phyloP scores from a whole-genome alignment of 2,113 vertebrate genomes.

The Serilophus lunatus region DNA sequence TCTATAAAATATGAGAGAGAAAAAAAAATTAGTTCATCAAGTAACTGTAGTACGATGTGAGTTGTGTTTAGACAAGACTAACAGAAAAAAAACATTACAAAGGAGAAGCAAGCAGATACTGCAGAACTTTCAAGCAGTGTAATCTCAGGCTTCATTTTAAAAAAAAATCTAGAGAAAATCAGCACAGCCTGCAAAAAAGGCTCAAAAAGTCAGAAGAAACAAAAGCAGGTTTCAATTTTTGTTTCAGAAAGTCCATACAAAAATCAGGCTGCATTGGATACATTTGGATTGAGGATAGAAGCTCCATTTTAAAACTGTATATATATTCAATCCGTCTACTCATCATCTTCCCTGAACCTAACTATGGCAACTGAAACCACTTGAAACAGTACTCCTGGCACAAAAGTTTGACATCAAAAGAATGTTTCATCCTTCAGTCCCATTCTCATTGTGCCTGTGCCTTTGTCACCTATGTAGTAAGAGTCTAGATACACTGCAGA shows the following conservation, averaged over 20 bases:
- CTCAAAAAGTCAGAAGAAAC: not conserved
- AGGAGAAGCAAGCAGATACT: not conserved
- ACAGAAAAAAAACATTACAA: not conserved
- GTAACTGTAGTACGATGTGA: too few species aligned
- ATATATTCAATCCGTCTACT: not conserved
- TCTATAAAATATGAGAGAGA: constrained; percentile 70
- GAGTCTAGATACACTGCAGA: not conserved
- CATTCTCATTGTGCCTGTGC: fast-evolving
- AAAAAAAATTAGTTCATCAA: not conserved
- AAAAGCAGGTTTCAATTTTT: not conserved
- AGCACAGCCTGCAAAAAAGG: not conserved
- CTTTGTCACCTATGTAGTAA: not conserved
- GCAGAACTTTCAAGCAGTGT: not conserved
- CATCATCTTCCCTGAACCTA: not conserved
- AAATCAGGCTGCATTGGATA: not conserved
- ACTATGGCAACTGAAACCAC: not conserved
- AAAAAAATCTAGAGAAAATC: not conserved
- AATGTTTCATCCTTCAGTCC: not conserved
- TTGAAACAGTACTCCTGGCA: not conserved
- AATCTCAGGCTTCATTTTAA: not conserved
- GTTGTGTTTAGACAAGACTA: not conserved
- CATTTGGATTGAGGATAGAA: not conserved
- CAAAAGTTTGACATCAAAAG: not conserved
- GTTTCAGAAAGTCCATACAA: not conserved
- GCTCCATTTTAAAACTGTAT: not conserved